These are phyloP conservation scores for Apomyelois bistriatella DNA, from an alignment of 2,888 invertebrate species.

Conservation along the genomic window DNA sequence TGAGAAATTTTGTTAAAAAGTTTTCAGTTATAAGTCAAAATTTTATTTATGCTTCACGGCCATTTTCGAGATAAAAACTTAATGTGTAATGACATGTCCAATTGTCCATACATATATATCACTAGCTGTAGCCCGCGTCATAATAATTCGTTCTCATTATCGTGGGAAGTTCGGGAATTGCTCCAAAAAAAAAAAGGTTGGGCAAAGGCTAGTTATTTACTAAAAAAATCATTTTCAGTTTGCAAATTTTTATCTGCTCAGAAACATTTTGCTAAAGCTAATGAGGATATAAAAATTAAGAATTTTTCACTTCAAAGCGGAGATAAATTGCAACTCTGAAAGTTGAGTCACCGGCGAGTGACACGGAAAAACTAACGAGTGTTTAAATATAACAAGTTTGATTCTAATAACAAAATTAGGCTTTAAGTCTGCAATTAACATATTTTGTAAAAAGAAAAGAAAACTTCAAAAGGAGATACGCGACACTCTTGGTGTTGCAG, in stretches of 20 bases:
- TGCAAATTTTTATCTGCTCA: too few species aligned
- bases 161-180: too few species aligned
- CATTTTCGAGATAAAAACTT: not conserved
- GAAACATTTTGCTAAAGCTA: too few species aligned
- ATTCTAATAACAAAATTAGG: not conserved
- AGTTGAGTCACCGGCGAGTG: not conserved
- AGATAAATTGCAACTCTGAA: not conserved
- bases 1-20: conserved; percentile 1
- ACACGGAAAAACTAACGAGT: not conserved
- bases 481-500: too few species aligned
- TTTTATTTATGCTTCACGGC: not conserved
- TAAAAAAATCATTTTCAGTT: too few species aligned
- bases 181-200: too few species aligned
- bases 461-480: too few species aligned
- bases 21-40: conserved; percentile 2
- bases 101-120: not conserved
- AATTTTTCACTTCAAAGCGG: not conserved
- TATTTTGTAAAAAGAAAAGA: too few species aligned
- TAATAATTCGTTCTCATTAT: too few species aligned
- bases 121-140: too few species aligned
- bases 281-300: not conserved
- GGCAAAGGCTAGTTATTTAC: too few species aligned
- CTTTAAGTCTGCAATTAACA: too few species aligned
- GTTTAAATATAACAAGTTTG: not conserved
- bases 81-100: not conserved